Evolutionary conservation across 1,140 invertebrate species (phyloP).

Genomic region (Apis dorsata): DNA sequence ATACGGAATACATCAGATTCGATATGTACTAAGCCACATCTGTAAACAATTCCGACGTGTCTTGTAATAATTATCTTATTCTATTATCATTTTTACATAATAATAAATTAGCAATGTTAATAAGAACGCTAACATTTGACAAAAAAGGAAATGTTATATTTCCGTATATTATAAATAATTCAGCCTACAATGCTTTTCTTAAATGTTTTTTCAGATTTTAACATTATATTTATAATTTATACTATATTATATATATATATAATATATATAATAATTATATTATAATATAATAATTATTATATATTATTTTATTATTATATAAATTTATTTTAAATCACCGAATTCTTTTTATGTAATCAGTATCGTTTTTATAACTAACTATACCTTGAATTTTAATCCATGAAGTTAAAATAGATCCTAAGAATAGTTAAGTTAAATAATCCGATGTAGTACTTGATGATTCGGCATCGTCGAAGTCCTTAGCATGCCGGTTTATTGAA

Average conservation of each 20-base stretch:
- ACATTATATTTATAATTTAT: slow-evolving; percentile 22
- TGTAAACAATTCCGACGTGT: slow-evolving; percentile 15
- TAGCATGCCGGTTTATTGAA: too few relatives aligned
- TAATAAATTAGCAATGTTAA: background rate
- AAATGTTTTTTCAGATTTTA: background rate
- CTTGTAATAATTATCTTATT: background rate
- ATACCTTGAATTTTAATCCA: background rate
- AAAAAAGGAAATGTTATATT: slow-evolving; percentile 22
- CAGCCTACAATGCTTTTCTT: slow-evolving; percentile 21
- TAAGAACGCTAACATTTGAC: background rate
- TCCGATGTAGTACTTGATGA: too few relatives aligned
- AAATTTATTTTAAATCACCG: background rate
- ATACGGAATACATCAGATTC: slow-evolving; percentile 63
- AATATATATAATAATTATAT: too few relatives aligned
- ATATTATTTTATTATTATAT: too few relatives aligned
- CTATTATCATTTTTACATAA: slow-evolving; percentile 33
- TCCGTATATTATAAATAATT: slow-evolving; percentile 19
- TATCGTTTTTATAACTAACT: background rate
- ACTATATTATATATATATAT: background rate
- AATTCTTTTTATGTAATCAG: slow-evolving; percentile 28
- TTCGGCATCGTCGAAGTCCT: too few relatives aligned
- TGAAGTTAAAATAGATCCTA: background rate
- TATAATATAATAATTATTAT: too few relatives aligned
- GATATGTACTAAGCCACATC: slow-evolving; percentile 63
- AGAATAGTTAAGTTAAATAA: background rate